Base-by-base conservation (phyloP, 2,113 vertebrate species). In the Ciconia stormi region DNA sequence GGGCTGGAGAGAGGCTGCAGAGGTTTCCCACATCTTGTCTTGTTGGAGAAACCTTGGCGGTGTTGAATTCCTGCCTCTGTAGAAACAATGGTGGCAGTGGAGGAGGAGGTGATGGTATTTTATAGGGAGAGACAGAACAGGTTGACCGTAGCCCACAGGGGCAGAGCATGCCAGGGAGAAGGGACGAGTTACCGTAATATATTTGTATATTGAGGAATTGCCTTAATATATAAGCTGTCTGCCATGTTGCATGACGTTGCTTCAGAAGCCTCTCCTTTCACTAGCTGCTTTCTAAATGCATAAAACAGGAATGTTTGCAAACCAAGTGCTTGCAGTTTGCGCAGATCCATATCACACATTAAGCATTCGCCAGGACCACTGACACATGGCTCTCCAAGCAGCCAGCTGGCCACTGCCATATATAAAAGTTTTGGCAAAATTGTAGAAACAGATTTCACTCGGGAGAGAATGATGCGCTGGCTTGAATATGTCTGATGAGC, bases 331-430 rank as follows among this genome's bases (percentile, higher is more conserved):
- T 96, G 96, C 93, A 93, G 95, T 93, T 96, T 97, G 96, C 0
- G 42, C 81, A 91, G 91, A 82, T 97, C 97, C 96, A 66, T 94
- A 90, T 96, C 97, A 87, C 97, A 97, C 94, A 91, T 95, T 91
- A 95, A 93, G 93, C 95, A 47, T 94, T 96, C 84, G 93, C 93
- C 95, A 93, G 95, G 95, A 96, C 95, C 94, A 67, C 88, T 96
- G 97, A 97, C 93, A 96, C 96, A 96, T 97, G 96, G 97, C 94
- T 97, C 93, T 88, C 94, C 94, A 94, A 89, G 97, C 95, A 97
- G 94, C 94, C 97, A 97, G 95, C 97, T 97, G 96, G 96, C 96
- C 95, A 96, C 91, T 97, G 94, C 94, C 94, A 85, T 96, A 95
- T 95, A 97, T 94, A 94, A 95, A 96, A 93, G 93, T 89, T 96